Evolutionary conservation across 1,140 invertebrate genomes (phyloP).

Genomic region (Caenorhabditis latens): DNA sequence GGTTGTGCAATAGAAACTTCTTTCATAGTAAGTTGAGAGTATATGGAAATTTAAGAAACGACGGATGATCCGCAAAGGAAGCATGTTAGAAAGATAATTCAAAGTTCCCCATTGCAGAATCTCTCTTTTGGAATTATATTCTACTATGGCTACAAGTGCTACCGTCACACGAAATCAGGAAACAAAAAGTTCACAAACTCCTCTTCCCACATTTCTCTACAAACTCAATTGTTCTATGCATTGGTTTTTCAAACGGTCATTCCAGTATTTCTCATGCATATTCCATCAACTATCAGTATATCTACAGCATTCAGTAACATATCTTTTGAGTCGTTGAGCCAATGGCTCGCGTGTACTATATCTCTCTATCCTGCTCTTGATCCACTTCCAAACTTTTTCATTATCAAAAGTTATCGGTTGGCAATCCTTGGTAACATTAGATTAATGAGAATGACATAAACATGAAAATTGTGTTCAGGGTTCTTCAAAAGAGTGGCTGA

Average conservation of each 20-base stretch:
- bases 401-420: background rate
- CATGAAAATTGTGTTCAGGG: background rate
- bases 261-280: constrained; percentile 18
- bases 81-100: background rate
- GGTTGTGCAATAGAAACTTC: background rate
- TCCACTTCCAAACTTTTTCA: constrained; percentile 38
- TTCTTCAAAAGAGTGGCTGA: background rate
- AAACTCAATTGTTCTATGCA: constrained; percentile 5
- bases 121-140: background rate
- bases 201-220: background rate
- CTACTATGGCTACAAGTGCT: background rate
- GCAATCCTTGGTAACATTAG: background rate
- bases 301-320: background rate
- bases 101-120: background rate
- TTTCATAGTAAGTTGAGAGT: background rate
- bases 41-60: too few relatives aligned
- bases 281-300: background rate
- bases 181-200: background rate
- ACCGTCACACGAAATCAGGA: background rate
- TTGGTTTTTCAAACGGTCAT: constrained; percentile 4
- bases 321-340: background rate
- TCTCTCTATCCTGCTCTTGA: background rate
- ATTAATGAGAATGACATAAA: background rate
- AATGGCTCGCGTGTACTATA: background rate
- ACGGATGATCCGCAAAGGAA: background rate